Evolutionary conservation across 2,888 invertebrate species (phyloP).

Genomic region (Phyllotreta striolata): DNA sequence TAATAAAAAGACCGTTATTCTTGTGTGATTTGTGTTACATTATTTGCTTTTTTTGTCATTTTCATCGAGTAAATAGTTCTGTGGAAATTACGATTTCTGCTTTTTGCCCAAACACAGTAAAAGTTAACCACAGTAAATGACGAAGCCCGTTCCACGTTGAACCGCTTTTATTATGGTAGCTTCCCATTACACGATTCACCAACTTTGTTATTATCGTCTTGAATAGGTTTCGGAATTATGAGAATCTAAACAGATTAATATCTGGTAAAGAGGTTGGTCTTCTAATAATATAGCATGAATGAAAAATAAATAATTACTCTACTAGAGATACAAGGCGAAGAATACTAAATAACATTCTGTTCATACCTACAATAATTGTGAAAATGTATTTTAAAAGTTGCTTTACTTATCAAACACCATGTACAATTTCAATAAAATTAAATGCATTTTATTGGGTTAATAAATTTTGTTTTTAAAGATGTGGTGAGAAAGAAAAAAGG

Average conservation of each 20-base stretch:
- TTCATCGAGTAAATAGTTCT: conserved; percentile 12
- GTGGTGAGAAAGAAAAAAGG: not conserved
- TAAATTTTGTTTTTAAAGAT: too few relatives aligned
- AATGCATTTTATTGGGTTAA: too few relatives aligned
- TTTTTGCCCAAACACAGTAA: conserved; percentile 29
- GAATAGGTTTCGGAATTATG: not conserved
- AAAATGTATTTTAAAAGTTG: too few relatives aligned
- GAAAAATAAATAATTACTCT: too few relatives aligned
- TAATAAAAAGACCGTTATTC: conserved; percentile 20
- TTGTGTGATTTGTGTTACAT: conserved; percentile 20
- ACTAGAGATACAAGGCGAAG: too few relatives aligned
- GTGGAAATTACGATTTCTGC: conserved; percentile 31
- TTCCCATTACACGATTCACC: conserved; percentile 22
- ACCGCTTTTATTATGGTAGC: conserved; percentile 21
- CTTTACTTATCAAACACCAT: too few relatives aligned
- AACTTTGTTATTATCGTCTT: conserved; percentile 21
- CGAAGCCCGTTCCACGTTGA: conserved; percentile 26
- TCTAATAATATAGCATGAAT: too few relatives aligned
- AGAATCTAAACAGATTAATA: too few relatives aligned
- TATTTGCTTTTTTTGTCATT: conserved; percentile 17
- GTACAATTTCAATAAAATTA: too few relatives aligned
- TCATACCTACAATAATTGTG: too few relatives aligned
- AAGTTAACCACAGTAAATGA: conserved; percentile 32
- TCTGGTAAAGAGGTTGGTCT: too few relatives aligned
- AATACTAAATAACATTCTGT: too few relatives aligned